Evolutionary conservation across 2,888 invertebrate species (phyloP), one percentile per base, ranked within the genome.

Genomic region (Odontomyia ornata): DNA sequence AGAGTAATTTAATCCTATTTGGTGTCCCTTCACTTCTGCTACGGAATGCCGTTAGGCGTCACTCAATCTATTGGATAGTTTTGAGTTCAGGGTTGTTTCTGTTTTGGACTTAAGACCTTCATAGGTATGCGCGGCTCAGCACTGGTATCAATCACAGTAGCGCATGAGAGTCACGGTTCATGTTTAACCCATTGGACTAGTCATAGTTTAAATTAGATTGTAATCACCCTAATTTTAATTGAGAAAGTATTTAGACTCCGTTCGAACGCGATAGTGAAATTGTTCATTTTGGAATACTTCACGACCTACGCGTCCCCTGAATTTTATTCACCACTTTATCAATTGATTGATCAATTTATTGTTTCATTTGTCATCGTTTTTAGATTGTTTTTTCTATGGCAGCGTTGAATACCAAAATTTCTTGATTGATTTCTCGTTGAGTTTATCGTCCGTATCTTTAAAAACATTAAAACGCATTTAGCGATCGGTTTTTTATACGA

Each of bases 1-100:
- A 52, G 76, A 67, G 79, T 79, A 79, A 79, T 77, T 79, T 79
- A 79, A 79, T 79, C 77, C 79, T 77, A 79, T 79, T 79, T 79
- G 76, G 64, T 76, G 73, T 73, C 75, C 76, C 73, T 57, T 73
- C 57, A 36, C 21, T 73, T n/a, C 18, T 11, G 57, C 43, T 13
- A 56, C 46, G 76, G 57, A 72, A 77, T 76, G 62, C 75, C 77
- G 77, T 78, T 77, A 76, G 72, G 52, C 57, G 72, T 75, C 75
- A 30, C 18, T 69, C 69, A 47, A 25, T 69, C 69, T 30, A 47
- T 69, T 43, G 47, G 69, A n/a, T 1, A 46, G 46, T 47, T 69
- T 69, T 47, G 18, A 36, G 36, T 69, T 47, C 52, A 52, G 52
- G 21, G 30, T 30, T 36, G 65, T 27, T 23, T 36, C 36, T 65